Evolutionary conservation across 1,140 invertebrate genomes (phyloP).

Genomic region (Zaprionus camerounensis): DNA sequence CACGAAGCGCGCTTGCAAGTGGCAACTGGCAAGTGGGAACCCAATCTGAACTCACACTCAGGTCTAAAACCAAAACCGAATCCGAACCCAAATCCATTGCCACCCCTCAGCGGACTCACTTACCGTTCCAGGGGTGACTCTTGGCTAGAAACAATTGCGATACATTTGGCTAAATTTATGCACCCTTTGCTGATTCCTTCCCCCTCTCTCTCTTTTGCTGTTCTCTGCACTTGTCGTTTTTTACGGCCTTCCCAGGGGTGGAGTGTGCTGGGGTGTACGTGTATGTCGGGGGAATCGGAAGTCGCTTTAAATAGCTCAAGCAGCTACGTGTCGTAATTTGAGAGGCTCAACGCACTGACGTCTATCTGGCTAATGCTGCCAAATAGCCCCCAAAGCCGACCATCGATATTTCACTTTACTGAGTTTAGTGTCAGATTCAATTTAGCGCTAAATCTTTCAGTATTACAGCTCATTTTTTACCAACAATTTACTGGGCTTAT

Average conservation of each 20-base stretch:
- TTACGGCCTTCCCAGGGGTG: slow-evolving; percentile 41
- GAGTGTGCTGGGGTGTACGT: not conserved
- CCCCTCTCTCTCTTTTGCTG: slow-evolving; percentile 3
- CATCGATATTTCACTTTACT: slow-evolving; percentile 73
- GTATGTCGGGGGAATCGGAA: slow-evolving; percentile 18
- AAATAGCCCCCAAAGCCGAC: slow-evolving; percentile 68
- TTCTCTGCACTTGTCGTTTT: slow-evolving; percentile 70
- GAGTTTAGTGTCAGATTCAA: slow-evolving; percentile 69
- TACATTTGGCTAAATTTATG: slow-evolving; percentile 81
- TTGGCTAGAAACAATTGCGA: slow-evolving; percentile 70
- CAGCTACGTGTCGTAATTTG: slow-evolving; percentile 59
- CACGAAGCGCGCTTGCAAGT: slow-evolving; percentile 1
- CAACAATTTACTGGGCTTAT: slow-evolving; percentile 30
- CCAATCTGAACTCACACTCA: slow-evolving; percentile 11
- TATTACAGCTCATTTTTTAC: slow-evolving; percentile 41
- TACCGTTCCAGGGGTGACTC: slow-evolving; percentile 42
- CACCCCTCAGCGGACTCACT: slow-evolving; percentile 22
- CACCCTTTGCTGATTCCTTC: slow-evolving; percentile 56
- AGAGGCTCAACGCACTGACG: slow-evolving; percentile 56
- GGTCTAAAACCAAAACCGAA: slow-evolving; percentile 10
- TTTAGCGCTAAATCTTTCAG: slow-evolving; percentile 48
- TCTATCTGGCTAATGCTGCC: slow-evolving; percentile 60
- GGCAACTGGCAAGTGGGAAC: slow-evolving; percentile 1
- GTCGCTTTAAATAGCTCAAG: slow-evolving; percentile 38
- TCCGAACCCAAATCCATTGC: slow-evolving; percentile 27